Evolutionary conservation across 2,888 invertebrate species (phyloP), one percentile per base, ranked within the genome.

Genomic region (Apoda limacodes): DNA sequence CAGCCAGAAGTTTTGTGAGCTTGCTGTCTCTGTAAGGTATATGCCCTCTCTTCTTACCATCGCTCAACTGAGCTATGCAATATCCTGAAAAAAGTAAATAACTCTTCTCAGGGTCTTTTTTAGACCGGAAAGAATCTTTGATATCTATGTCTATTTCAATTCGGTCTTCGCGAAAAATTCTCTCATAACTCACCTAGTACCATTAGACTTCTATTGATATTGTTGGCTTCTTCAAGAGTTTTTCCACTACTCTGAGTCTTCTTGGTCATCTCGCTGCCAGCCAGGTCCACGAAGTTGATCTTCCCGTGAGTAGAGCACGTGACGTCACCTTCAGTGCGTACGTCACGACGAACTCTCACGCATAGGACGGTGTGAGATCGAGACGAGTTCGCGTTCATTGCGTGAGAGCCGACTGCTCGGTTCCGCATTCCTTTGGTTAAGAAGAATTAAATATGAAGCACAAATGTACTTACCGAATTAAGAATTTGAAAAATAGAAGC

Each of bases 191-290:
- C 55, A 91, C 94, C 95, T 47, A 97, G 72, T 4, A 96, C 95
- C 89, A 97, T 93, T 1, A 97, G 83, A 57, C 95, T 96, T 61
- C 95, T 93, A 61, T 97, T 97, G 44, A 97, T 97, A 65, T 96
- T 97, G 59, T 97, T 97, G 0, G 96, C 95, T 60, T 97, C 97
- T 55, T 93, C 92, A 41, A 95, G 66, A 0, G 93, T 94, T 66
- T 90, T 93, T 28, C 91, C 95, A 51, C 89, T 91, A 60, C 90
- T 93, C 48, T 88, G 87, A 0, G 93, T 96, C 62, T 90, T 91
- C 60, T 95, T 96, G 3, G 95, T 95, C 87, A 96, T 93, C 74
- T 97, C 96, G 54, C 95, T 95, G n/a, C 97, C 96, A 1, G 97
- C 97, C 36, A 97, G 78, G 68, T 97, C 97, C 5, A 97, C 96